Conservation (phyloP, 2,888 invertebrate species). For the Drosophila flavopinicola region DNA sequence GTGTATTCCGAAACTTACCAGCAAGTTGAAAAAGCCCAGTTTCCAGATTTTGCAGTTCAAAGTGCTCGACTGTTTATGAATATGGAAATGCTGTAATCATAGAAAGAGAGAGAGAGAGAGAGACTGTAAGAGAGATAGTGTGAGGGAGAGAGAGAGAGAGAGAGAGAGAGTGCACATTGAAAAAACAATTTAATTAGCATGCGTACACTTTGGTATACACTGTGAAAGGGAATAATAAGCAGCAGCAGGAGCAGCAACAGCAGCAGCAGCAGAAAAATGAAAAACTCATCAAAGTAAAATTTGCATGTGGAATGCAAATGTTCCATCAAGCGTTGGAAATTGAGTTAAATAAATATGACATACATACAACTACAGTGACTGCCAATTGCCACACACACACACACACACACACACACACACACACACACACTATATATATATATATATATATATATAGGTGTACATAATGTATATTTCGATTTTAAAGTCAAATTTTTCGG, state of each 20-base stretch:
- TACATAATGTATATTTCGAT: not conserved
- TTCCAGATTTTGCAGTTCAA: slow-evolving; percentile 12
- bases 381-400: not conserved
- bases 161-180: slow-evolving; percentile 1
- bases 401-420: not conserved
- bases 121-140: not conserved
- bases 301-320: slow-evolving; percentile 37
- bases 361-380: slow-evolving; percentile 19
- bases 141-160: not conserved
- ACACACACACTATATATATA: not conserved
- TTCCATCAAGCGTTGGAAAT: slow-evolving; percentile 33
- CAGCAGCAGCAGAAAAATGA: slow-evolving; percentile 11
- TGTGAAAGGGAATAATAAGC: slow-evolving; percentile 34
- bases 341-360: slow-evolving; percentile 26
- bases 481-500: slow-evolving; percentile 3
- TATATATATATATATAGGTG: not conserved
- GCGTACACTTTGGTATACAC: slow-evolving; percentile 39
- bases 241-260: slow-evolving; percentile 8
- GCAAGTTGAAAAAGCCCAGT: slow-evolving; percentile 17
- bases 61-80: slow-evolving; percentile 33
- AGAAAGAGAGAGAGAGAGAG: slow-evolving; percentile 11
- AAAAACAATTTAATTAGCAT: slow-evolving; percentile 62
- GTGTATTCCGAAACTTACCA: slow-evolving; percentile 38
- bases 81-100: slow-evolving; percentile 52
- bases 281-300: slow-evolving; percentile 41